Base-by-base conservation (phyloP, 2,888 invertebrate genomes). In the Perizoma flavofasciatum region DNA sequence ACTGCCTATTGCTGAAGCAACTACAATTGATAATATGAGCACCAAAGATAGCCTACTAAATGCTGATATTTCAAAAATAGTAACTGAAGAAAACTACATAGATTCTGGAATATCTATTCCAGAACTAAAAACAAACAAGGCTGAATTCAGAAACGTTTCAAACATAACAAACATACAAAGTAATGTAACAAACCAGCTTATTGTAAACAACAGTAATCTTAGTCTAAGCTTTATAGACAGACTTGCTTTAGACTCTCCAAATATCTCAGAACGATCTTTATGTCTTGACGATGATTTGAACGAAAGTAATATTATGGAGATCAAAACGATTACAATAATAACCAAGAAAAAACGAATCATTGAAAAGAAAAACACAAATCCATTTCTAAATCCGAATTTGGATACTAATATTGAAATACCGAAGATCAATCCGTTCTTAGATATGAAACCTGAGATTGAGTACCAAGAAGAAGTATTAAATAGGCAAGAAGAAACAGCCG, bases 281-380 rank as follows among this genome's bases (percentile, higher is more conserved):
- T 89, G 82, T 61, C 77, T 89, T 2, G 92, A 92, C 58, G 92
- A 92, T 69, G 92, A 92, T 72, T 77, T 92, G 46, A 92, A 92
- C 66, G 92, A 92, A 73, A 92, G 92, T 58, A 92, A 92, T 63
- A 92, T 92, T 32, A 92, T 92, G 92, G 92, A 92, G 67, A 92
- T 92, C 3, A 92, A 92, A 82, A 91, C 92, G 0, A 92, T 92
- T 3, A 92, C 91, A 47, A 88, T 90, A 8, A 86, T 92, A 11
- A 90, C 90, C 0, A 92, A 89, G 60, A 91, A 88, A 70, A 89
- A 88, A 66, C 67, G 79, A 11, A 65, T 85, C 6, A 58, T 71
- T 6, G 73, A 71, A 55, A 85, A 79, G 49, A 86, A 74, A 59
- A 88, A 75, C 62, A 92, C 92, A 0, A 92, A 92, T 68, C 92